Evolutionary conservation across 2,888 invertebrate species (phyloP).

Genomic region (Crepidodera aurea): DNA sequence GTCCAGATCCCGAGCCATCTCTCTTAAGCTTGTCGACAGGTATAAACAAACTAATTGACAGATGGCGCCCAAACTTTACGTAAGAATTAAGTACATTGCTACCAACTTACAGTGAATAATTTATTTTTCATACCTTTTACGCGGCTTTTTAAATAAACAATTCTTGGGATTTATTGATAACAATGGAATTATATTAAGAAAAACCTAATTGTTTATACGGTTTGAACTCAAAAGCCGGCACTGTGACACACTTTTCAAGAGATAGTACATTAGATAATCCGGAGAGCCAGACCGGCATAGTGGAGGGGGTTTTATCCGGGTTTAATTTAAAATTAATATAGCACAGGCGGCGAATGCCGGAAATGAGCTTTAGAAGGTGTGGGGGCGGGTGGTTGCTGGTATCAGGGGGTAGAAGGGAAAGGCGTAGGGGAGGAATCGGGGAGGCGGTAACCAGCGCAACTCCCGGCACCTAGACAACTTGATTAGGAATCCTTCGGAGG

Average conservation of each 20-base stretch:
- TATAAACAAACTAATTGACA: no score
- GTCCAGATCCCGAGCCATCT: no score
- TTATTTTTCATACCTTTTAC: no score
- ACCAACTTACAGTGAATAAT: no score
- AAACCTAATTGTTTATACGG: no score
- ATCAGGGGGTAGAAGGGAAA: conserved; percentile 33
- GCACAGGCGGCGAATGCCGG: conserved; percentile 71
- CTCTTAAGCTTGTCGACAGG: no score
- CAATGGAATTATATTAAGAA: no score
- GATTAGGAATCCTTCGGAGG: conserved; percentile 34
- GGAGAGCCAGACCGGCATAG: conserved; percentile 48
- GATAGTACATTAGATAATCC: conserved; percentile 59
- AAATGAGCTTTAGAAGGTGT: conserved; percentile 72
- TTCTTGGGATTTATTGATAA: no score
- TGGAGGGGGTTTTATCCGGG: conserved; percentile 64
- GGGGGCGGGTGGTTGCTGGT: conserved; percentile 44
- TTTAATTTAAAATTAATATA: conserved; percentile 78
- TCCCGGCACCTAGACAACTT: conserved; percentile 37
- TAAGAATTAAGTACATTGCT: no score
- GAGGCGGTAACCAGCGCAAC: conserved; percentile 36
- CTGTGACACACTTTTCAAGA: conserved; percentile 44
- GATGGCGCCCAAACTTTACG: no score
- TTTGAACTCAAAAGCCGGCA: not conserved
- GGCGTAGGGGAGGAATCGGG: conserved; percentile 11
- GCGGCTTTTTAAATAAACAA: no score